Conservation (phyloP, 2,797 vertebrate genomes). For the Telmatherina bonti region DNA sequence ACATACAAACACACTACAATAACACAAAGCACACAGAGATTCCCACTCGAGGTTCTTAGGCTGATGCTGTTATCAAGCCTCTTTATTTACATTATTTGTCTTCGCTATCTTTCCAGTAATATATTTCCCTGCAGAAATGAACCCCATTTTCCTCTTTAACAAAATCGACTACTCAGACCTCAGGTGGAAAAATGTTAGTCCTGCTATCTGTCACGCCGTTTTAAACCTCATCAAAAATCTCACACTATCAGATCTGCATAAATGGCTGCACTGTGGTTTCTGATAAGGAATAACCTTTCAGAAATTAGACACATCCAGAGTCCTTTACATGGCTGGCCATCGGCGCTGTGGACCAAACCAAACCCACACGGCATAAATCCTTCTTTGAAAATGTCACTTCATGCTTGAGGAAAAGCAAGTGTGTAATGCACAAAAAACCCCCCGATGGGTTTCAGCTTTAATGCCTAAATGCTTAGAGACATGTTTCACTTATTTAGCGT, state of each 20-base stretch:
- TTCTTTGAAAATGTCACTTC: conserved; percentile 82
- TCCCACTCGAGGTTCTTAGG: conserved; percentile 37
- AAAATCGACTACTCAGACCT: conserved; percentile 27
- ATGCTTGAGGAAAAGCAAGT: conserved; percentile 63
- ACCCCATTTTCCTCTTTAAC: conserved; percentile 19
- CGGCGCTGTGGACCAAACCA: conserved; percentile 67
- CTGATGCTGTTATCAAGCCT: conserved; percentile 28
- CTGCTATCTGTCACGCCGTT: conserved; percentile 45
- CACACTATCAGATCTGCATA: conserved; percentile 55
- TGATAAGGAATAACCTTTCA: conserved; percentile 77
- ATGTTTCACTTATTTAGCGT: conserved; percentile 53
- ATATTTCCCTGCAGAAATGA: conserved; percentile 29
- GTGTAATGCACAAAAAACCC: conserved; percentile 49
- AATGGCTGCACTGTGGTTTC: conserved; percentile 59
- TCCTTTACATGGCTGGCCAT: conserved; percentile 69
- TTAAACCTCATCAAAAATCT: conserved; percentile 52
- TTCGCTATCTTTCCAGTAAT: neutral
- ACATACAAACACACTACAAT: conserved; percentile 14
- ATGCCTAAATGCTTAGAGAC: conserved; percentile 71
- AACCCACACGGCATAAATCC: conserved; percentile 73
- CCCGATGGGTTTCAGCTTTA: conserved; percentile 56
- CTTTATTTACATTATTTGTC: conserved; percentile 58
- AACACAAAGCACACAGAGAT: conserved; percentile 31
- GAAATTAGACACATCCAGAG: conserved; percentile 64
- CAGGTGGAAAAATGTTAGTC: conserved; percentile 31